A percentile compares a stretch with the other conserved stretches of the same genome.
Evolutionary conservation across 2,797 vertebrate genomes (phyloP).

Genomic region (Parauchenoglanis ngamensis): DNA sequence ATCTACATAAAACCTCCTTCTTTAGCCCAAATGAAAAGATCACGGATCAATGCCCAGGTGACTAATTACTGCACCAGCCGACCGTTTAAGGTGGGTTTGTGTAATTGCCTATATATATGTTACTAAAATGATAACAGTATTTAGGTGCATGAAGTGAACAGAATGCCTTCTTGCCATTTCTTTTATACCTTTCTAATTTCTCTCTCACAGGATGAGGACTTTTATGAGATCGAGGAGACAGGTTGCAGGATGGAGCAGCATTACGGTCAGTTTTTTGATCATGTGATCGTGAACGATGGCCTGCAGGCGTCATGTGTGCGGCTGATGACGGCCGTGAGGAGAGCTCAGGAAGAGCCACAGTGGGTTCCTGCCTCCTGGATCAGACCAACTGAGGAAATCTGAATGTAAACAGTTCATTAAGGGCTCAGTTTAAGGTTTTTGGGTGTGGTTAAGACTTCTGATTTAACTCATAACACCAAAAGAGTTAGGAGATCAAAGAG

Average conservation of each 20-base stretch:
- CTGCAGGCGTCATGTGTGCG: constrained; percentile 81
- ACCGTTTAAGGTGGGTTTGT: constrained; percentile 83
- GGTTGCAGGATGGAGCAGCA: constrained; percentile 85
- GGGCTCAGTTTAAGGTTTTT: neutral
- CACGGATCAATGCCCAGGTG: constrained; percentile 81
- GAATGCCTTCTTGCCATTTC: neutral
- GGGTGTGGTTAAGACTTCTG: neutral
- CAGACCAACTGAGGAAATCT: constrained; percentile 73
- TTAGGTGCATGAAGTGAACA: neutral
- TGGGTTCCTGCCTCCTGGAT: constrained; percentile 94
- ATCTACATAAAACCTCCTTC: constrained; percentile 92
- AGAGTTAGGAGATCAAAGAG: neutral
- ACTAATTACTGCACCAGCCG: constrained; percentile 88
- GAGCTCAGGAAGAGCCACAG: constrained; percentile 87
- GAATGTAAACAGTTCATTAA: constrained; percentile 35
- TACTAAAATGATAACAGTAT: neutral
- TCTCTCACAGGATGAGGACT: constrained; percentile 86
- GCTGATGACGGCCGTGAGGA: constrained; percentile 77
- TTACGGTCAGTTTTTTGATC: constrained; percentile 89
- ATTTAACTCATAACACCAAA: neutral
- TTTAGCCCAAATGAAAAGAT: constrained; percentile 79
- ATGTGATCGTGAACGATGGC: constrained; percentile 86
- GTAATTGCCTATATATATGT: neutral
- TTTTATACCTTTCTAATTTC: neutral
- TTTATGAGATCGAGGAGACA: constrained; percentile 88